Evolutionary conservation across 1,140 invertebrate species (phyloP), one percentile per base, ranked within the genome.

Genomic region (Drosophila nasuta): DNA sequence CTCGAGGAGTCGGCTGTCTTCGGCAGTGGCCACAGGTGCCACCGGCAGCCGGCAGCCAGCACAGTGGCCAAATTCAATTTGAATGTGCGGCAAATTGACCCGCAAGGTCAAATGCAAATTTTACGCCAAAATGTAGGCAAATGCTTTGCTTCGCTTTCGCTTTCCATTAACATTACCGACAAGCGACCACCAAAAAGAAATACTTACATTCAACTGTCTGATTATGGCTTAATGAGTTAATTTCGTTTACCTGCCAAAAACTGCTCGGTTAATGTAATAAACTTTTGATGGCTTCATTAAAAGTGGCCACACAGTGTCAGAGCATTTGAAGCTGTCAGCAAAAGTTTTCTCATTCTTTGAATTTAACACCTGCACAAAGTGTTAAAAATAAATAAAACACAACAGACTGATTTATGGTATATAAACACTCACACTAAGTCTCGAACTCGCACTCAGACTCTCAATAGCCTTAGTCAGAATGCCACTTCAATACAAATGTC

Each of bases 401-500:
- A 66, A 43, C 5, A 25, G 6, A 52, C 51, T 52, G 35, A 64
- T 48, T 66, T 43, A 64, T 48, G n/a, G n/a, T 30, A n/a, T 10
- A 38, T 38, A 38, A 38, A 11, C 51, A 52, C 28, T 52, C 28
- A 52, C 5, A 7, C 15, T 15, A 5, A 48, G 2, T n/a, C 45
- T 5, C 46, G 20, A 20, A 49, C 45, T 15, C 20, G 11, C 15
- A 15, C 20, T 20, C 25, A 38, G n/a, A 48, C 33, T 43, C n/a
- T 13, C 17, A 49, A 5, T 10, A 1, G 35, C 33, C 6, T n/a
- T 54, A 41, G 30, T 8, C 28, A 56, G 51, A 63, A 59, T 33
- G 46, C 11, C 56, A 65, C 71, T 63, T 66, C 68, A 57, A 70
- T 74, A 74, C 64, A 80, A 87, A 79, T 77, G 72, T 82, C 63